Conservation (phyloP, 2,888 invertebrate genomes). For the Biston betularia region DNA sequence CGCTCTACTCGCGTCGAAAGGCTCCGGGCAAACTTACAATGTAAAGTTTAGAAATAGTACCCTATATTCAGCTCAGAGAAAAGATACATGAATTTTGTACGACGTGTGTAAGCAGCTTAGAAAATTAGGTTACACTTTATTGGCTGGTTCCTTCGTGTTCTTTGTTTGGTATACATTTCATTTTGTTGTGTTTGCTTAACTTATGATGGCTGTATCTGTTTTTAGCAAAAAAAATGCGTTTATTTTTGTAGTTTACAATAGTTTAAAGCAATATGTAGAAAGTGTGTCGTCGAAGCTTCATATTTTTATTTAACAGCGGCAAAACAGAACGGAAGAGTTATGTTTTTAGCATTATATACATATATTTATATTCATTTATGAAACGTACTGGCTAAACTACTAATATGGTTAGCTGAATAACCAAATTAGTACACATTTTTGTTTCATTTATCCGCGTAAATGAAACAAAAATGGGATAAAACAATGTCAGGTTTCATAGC, state of each 20-base stretch:
- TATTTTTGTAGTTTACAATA: not conserved
- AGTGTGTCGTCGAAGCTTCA: no score
- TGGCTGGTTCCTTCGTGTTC: conserved; percentile 27
- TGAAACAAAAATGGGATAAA: no score
- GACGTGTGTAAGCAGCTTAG: conserved; percentile 22
- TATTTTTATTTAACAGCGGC: no score
- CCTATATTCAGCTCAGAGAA: conserved; percentile 31
- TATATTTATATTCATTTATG: no score
- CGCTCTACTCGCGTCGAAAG: conserved; percentile 26
- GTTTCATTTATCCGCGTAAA: no score
- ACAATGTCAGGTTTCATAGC: no score
- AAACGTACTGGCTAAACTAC: no score
- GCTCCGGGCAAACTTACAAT: conserved; percentile 33
- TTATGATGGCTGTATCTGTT: not conserved
- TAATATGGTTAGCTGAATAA: no score
- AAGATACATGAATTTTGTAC: conserved; percentile 31
- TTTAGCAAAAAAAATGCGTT: not conserved
- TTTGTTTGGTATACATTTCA: conserved; percentile 12
- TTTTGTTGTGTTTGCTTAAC: not conserved
- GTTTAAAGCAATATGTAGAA: not conserved
- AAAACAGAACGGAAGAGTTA: no score
- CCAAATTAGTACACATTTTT: no score
- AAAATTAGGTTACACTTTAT: conserved; percentile 37
- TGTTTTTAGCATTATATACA: no score
- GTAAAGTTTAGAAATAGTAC: conserved; percentile 25